These are phyloP conservation scores for Hormaphis cornu DNA, from an alignment of 1,140 invertebrate species.

Conservation along the genomic window DNA sequence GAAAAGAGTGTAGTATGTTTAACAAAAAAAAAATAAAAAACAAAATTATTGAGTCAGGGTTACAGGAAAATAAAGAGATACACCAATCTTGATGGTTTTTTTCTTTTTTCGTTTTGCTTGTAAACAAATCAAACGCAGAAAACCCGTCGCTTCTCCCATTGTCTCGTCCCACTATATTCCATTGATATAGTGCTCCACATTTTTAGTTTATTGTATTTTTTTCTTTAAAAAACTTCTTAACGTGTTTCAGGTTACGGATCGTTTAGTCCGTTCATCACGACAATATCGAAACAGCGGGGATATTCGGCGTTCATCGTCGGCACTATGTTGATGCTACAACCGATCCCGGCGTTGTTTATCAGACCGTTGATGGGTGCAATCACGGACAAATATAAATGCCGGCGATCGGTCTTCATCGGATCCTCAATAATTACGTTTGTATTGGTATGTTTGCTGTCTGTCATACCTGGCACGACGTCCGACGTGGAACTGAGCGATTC, in stretches of 20 bases:
- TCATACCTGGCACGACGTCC: neutral
- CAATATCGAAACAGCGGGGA: conserved; percentile 70
- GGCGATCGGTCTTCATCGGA: conserved; percentile 60
- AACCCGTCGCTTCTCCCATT: too few species aligned
- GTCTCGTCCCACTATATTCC: too few species aligned
- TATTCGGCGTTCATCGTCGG: conserved; percentile 67
- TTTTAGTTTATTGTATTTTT: too few species aligned
- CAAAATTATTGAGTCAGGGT: too few species aligned
- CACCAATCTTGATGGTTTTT: too few species aligned
- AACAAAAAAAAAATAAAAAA: too few species aligned
- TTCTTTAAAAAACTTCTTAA: too few species aligned
- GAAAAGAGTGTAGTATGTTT: too few species aligned
- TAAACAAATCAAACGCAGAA: too few species aligned
- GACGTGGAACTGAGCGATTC: neutral
- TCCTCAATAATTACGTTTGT: neutral
- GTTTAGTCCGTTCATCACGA: conserved; percentile 70
- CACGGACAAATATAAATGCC: conserved; percentile 65
- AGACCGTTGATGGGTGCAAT: conserved; percentile 70
- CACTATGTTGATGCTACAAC: conserved; percentile 65
- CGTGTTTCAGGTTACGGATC: conserved; percentile 71
- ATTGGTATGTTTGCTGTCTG: neutral
- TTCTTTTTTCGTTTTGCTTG: too few species aligned
- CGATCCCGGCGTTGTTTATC: conserved; percentile 65
- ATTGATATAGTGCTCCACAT: too few species aligned
- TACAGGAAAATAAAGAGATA: too few species aligned